Evolutionary conservation across 2,113 vertebrate genomes (phyloP).

Genomic region (Dasypus novemcinctus): DNA sequence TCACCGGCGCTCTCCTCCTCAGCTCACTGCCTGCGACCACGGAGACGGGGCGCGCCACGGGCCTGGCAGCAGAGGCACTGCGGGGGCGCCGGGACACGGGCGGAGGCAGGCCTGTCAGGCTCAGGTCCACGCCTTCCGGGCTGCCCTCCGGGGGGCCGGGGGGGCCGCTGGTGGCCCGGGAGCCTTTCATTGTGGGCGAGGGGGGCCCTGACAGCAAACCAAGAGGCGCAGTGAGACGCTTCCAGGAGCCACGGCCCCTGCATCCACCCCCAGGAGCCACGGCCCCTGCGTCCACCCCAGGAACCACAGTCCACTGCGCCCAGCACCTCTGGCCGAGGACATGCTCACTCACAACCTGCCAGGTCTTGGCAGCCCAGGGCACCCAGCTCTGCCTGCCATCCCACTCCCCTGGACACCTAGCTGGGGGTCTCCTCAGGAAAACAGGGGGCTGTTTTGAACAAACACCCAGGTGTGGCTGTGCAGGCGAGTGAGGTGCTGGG

Average conservation of each 20-base stretch:
- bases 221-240: accelerated
- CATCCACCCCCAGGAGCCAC: background rate
- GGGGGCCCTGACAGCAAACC: background rate
- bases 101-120: conserved; percentile 87
- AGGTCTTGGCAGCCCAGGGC: background rate
- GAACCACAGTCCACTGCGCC: accelerated
- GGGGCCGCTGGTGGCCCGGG: conserved; percentile 78
- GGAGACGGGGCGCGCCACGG: conserved; percentile 87
- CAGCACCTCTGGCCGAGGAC: accelerated
- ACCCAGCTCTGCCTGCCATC: background rate
- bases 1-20: conserved; percentile 87
- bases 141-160: conserved; percentile 78
- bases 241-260: accelerated
- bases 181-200: conserved; percentile 85
- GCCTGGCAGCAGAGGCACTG: conserved; percentile 85
- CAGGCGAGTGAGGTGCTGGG: background rate
- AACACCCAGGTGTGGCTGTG: accelerated
- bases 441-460: too few relatives aligned
- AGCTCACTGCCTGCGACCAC: conserved; percentile 84
- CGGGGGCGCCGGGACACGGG: conserved; percentile 86
- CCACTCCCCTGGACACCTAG: background rate
- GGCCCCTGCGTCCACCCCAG: too few relatives aligned
- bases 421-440: background rate
- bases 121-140: conserved; percentile 83
- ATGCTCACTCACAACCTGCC: too few relatives aligned